Base-by-base conservation (phyloP, 2,113 vertebrate species). In the Actinemys pallida region DNA sequence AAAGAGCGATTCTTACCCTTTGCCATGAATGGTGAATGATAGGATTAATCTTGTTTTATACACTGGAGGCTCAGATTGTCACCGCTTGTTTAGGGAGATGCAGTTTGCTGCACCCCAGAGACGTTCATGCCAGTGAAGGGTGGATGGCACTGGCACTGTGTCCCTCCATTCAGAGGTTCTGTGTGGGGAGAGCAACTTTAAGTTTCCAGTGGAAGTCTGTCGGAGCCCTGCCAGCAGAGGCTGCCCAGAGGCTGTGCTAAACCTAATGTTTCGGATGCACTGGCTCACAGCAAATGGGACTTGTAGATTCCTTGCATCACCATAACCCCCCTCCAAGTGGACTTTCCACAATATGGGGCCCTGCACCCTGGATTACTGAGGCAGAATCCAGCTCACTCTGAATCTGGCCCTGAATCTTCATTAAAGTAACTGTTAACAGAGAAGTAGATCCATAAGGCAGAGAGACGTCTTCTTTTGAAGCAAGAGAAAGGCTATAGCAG, bases 11-110 rank as follows among this genome's bases (percentile, higher is more conserved):
- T 90, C 14, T 22, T 80, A 39, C 83, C 92, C 56, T 76, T 93
- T 90, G 81, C 87, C 83, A 56, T 83, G 87, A 90, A 31, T 50
- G 56, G 4, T 94, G 96, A 97, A 56, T 96, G 90, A 96, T 39
- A 19, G 87, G 94, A 8, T 90, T 92, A 3, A 62, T 90, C 62
- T 92, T 88, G 45, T 82, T 95, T 96, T 82, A 56, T 56, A 53
- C 25, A 5, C 20, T 35, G 14, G 90, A 56, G 52, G 69, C 76
- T 93, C 59, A 54, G 83, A 69, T 69, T 72, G 59, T 96, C 83
- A 72, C 92, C 93, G 85, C 42, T 1, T 3, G 31, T 72, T 49
- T 0, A 0, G 59, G 50, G 50, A 93, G 54, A 52, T 5, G 54
- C 3, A 0, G 91, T 84, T 95, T 88, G 49, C 89, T 83, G 25